phyloP scores from a whole-genome alignment of 92 coral and sea anemone species.

The Zoanthus sociatus region DNA sequence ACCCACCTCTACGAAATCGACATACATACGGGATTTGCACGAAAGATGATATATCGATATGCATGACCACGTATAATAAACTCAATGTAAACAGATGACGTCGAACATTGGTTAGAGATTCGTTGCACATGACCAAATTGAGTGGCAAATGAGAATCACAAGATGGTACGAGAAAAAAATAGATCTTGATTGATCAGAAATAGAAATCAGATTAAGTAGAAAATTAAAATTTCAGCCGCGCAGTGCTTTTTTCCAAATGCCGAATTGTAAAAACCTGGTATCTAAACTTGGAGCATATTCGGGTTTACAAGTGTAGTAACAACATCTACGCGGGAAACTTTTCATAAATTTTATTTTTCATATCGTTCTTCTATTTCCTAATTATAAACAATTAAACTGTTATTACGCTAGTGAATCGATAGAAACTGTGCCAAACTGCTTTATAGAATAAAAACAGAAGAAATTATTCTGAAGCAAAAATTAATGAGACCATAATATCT shows the following conservation, averaged over 20 bases:
- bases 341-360: no score
- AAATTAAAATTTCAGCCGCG: neutral
- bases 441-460: no score
- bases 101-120: neutral
- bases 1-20: neutral
- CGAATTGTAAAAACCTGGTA: neutral
- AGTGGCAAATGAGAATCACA: neutral
- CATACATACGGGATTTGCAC: neutral
- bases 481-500: no score
- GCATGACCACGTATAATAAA: neutral
- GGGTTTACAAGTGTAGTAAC: neutral
- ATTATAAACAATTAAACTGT: no score
- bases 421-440: no score
- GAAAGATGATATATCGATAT: neutral
- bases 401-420: no score
- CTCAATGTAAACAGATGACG: slow-evolving; percentile 20
- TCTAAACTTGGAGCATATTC: no score
- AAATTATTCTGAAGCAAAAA: no score
- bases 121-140: neutral
- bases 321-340: neutral
- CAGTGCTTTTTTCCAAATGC: neutral
- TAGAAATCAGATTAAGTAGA: neutral
- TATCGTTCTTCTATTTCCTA: no score
- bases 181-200: neutral
- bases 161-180: no score